Evolutionary conservation across 2,113 vertebrate genomes (phyloP).

Genomic region (Podarcis muralis): DNA sequence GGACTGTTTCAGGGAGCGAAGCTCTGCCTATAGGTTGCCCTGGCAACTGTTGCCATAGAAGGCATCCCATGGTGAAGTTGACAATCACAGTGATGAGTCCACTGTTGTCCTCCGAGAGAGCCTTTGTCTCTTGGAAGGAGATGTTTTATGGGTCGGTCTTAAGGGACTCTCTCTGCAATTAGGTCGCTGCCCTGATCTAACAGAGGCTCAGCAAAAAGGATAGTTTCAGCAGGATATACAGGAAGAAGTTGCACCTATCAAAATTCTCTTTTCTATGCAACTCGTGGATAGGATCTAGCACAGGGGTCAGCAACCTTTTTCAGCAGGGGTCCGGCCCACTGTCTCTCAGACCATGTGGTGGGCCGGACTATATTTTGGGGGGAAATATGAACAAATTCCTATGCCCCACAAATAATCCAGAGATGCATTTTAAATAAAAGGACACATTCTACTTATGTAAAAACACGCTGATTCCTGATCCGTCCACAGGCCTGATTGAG

Average conservation of each 20-base stretch:
- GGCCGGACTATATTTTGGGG: no score
- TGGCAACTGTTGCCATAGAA: constrained; percentile 57
- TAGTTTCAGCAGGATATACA: not conserved
- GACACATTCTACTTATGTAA: no score
- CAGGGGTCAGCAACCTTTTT: no score
- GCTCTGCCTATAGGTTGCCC: constrained; percentile 49
- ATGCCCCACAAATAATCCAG: no score
- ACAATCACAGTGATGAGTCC: constrained; percentile 22
- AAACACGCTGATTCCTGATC: no score
- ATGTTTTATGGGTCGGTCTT: rapidly evolving
- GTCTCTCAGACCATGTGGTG: no score
- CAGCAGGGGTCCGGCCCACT: no score
- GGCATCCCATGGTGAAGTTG: constrained; percentile 34
- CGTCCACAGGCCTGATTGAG: no score
- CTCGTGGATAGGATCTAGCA: not conserved
- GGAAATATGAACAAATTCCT: no score
- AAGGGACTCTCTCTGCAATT: not conserved
- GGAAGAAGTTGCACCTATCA: not conserved
- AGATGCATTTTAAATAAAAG: no score
- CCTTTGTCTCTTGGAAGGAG: rapidly evolving
- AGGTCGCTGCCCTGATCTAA: not conserved
- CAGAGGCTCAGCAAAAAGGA: not conserved
- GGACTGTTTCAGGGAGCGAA: constrained; percentile 6
- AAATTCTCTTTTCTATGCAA: not conserved
- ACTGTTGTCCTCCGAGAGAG: not conserved